phyloP scores from a whole-genome alignment of 92 coral and sea anemone genomes.

The Montipora capitata region DNA sequence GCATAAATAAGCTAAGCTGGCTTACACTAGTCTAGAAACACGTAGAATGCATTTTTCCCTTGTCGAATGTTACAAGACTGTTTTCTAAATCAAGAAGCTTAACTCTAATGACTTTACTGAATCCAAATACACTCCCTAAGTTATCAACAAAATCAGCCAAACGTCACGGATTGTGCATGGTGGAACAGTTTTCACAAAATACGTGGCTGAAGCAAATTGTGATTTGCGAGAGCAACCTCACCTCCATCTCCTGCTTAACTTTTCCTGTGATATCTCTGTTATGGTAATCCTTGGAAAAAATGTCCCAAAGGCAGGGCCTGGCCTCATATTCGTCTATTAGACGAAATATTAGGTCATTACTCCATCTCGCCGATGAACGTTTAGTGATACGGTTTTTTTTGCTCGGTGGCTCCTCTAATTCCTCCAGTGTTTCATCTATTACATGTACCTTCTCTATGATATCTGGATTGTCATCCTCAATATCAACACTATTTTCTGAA shows the following conservation, averaged over 20 bases:
- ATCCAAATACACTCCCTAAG: constrained; percentile 23
- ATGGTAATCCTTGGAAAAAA: constrained; percentile 44
- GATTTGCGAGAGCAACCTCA: constrained; percentile 53
- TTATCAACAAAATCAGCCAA: constrained; percentile 41
- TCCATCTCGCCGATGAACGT: constrained; percentile 46
- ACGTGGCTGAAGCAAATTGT: constrained; percentile 34
- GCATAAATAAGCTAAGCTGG: constrained; percentile 15
- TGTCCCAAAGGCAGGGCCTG: constrained; percentile 40
- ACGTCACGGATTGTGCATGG: constrained; percentile 34
- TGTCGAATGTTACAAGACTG: neutral
- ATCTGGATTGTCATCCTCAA: neutral
- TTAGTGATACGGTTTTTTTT: too few species aligned
- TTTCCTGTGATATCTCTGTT: constrained; percentile 55
- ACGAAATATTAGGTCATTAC: constrained; percentile 30
- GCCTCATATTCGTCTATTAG: constrained; percentile 48
- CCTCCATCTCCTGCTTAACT: constrained; percentile 52
- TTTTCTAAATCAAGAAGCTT: constrained; percentile 8
- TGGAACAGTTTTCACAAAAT: constrained; percentile 4
- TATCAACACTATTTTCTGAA: constrained; percentile 18
- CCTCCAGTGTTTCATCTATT: too few species aligned
- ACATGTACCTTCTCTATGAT: neutral
- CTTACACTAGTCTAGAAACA: constrained; percentile 31
- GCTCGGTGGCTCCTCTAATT: too few species aligned
- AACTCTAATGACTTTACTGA: constrained; percentile 50
- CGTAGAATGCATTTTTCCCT: too few species aligned